Conservation (phyloP, 1,140 invertebrate genomes). For the Drosophila asahinai region DNA sequence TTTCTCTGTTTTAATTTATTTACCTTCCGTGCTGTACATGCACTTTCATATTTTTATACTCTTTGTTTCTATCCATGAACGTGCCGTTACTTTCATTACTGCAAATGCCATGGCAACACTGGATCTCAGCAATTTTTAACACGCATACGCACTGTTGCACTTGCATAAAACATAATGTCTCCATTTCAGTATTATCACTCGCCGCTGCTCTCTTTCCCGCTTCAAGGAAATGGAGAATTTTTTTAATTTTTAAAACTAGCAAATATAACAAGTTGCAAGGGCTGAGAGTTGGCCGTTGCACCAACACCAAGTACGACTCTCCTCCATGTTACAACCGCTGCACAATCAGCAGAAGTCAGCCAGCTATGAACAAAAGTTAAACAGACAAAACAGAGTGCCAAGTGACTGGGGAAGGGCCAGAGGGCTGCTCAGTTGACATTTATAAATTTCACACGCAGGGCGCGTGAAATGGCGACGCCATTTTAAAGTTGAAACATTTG, state of each 20-base stretch:
- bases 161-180: conserved; percentile 44
- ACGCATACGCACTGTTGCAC: conserved; percentile 56
- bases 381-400: conserved; percentile 78
- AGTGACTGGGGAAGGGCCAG: conserved; percentile 16
- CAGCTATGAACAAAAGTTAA: conserved; percentile 79
- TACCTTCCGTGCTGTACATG: background rate
- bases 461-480: conserved; percentile 62
- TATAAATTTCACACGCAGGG: conserved; percentile 64
- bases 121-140: conserved; percentile 27
- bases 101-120: conserved; percentile 20
- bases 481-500: conserved; percentile 80
- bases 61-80: background rate
- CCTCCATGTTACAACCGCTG: conserved; percentile 40
- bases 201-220: background rate
- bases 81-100: conserved; percentile 22
- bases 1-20: background rate
- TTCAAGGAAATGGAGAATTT: conserved; percentile 36
- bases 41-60: background rate
- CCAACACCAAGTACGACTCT: conserved; percentile 19
- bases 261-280: conserved; percentile 67
- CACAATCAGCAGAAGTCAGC: conserved; percentile 74
- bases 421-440: conserved; percentile 44
- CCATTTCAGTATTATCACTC: conserved; percentile 16
- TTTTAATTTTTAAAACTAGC: conserved; percentile 69
- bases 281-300: conserved; percentile 20